These are phyloP conservation scores for Melanogrammus aeglefinus DNA, from an alignment of 2,797 vertebrate species.

Conservation along the genomic window DNA sequence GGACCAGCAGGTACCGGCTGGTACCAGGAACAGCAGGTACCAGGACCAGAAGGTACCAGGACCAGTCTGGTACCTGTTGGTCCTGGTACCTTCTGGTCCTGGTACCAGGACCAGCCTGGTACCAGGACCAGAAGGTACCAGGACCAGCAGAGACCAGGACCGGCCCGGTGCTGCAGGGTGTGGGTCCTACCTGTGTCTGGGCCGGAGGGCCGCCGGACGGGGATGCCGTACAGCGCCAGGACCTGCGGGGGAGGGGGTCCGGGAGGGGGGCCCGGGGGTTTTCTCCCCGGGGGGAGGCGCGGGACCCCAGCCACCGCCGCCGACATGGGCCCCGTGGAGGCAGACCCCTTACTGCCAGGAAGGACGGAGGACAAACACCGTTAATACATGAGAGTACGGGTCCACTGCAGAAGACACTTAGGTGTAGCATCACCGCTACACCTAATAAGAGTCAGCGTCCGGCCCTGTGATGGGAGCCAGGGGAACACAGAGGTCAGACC, in stretches of 20 bases:
- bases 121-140: background rate
- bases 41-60: too few relatives aligned
- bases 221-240: constrained; percentile 86
- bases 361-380: constrained; percentile 53
- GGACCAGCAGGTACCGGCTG: too few relatives aligned
- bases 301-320: constrained; percentile 81
- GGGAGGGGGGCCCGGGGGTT: constrained; percentile 93
- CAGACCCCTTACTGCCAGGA: constrained; percentile 74
- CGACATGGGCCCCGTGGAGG: constrained; percentile 51
- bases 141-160: background rate
- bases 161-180: background rate
- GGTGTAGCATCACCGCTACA: too few relatives aligned
- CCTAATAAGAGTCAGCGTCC: too few relatives aligned
- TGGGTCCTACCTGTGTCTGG: constrained; percentile 73
- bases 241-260: constrained; percentile 94
- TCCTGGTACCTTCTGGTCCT: too few relatives aligned
- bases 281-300: constrained; percentile 89
- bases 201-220: constrained; percentile 40
- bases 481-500: constrained; percentile 9
- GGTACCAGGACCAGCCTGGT: too few relatives aligned
- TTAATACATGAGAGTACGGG: background rate
- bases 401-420: too few relatives aligned
- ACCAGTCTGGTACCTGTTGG: too few relatives aligned
- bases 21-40: too few relatives aligned
- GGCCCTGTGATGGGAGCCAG: background rate